These are phyloP conservation scores for Heteromurus nitidus DNA, from an alignment of 2,888 invertebrate species.

Conservation along the genomic window DNA sequence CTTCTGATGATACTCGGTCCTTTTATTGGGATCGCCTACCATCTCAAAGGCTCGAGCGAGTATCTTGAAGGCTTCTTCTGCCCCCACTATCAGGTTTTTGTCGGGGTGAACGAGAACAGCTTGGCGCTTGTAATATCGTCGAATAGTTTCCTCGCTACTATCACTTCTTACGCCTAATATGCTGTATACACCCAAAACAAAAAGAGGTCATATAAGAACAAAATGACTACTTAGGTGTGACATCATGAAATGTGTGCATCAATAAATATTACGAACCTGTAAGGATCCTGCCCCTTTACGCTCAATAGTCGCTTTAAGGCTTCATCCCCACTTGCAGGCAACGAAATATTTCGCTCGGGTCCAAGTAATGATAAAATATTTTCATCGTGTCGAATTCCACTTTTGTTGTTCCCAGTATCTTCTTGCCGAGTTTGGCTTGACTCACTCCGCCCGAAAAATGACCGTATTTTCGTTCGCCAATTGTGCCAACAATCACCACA, in stretches of 20 bases:
- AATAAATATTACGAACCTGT: conserved; percentile 84
- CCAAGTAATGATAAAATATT: conserved; percentile 75
- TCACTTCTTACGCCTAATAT: conserved; percentile 91
- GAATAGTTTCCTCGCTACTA: conserved; percentile 94
- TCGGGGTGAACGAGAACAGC: conserved; percentile 97
- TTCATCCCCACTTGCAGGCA: conserved; percentile 94
- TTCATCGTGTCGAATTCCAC: conserved; percentile 53
- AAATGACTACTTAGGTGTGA: too few species aligned
- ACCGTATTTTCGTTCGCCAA: conserved; percentile 29
- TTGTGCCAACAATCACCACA: conserved; percentile 35
- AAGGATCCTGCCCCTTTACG: conserved; percentile 96
- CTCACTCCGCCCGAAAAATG: conserved; percentile 28
- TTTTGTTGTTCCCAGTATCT: conserved; percentile 2
- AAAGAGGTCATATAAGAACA: conserved; percentile 1
- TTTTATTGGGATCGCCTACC: conserved; percentile 86
- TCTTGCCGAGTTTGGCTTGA: conserved; percentile 41
- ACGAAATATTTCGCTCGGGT: conserved; percentile 83
- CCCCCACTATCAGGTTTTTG: conserved; percentile 95
- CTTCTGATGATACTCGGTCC: conserved; percentile 84
- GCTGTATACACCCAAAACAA: conserved; percentile 76
- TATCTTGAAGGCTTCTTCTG: conserved; percentile 97
- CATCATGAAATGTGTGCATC: too few species aligned
- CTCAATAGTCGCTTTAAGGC: conserved; percentile 94
- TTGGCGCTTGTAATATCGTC: conserved; percentile 94
- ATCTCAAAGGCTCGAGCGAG: conserved; percentile 95